Evolutionary conservation across 2,797 vertebrate genomes (phyloP).

Genomic region (Mareca strepera): DNA sequence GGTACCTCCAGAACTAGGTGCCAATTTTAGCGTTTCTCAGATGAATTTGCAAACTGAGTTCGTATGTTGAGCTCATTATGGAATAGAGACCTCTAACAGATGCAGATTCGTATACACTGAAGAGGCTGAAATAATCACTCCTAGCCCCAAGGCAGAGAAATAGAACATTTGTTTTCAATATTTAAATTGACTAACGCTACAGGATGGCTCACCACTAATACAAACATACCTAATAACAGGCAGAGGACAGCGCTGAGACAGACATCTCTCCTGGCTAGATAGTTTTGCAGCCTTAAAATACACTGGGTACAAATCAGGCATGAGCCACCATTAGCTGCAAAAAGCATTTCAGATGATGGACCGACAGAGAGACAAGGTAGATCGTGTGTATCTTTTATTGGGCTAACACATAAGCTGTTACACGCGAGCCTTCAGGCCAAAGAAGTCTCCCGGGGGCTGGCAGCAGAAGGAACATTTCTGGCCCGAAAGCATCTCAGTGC

Average conservation of each 20-base stretch:
- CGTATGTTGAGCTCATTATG: neutral
- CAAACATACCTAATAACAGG: neutral
- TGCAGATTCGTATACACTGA: neutral
- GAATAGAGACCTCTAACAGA: neutral
- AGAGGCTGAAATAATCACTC: constrained; percentile 22
- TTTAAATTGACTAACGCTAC: neutral
- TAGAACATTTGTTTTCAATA: constrained; percentile 46
- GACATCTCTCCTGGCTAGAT: neutral
- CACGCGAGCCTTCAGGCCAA: neutral
- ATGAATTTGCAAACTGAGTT: constrained; percentile 4
- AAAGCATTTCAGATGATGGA: neutral
- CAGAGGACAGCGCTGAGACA: constrained; percentile 11
- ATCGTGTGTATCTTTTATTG: neutral
- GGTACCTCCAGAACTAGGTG: neutral
- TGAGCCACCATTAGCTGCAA: neutral
- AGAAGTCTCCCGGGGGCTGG: neutral
- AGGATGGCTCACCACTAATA: neutral
- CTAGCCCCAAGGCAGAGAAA: constrained; percentile 26
- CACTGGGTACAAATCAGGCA: neutral
- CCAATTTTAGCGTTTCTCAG: constrained; percentile 7
- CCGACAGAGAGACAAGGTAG: neutral
- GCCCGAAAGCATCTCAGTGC: neutral
- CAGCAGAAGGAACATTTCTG: constrained; percentile 15
- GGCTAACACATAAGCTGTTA: neutral
- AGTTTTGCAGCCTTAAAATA: constrained; percentile 12